Conservation (phyloP, 2,797 vertebrate species). For the Chelon auratus region DNA sequence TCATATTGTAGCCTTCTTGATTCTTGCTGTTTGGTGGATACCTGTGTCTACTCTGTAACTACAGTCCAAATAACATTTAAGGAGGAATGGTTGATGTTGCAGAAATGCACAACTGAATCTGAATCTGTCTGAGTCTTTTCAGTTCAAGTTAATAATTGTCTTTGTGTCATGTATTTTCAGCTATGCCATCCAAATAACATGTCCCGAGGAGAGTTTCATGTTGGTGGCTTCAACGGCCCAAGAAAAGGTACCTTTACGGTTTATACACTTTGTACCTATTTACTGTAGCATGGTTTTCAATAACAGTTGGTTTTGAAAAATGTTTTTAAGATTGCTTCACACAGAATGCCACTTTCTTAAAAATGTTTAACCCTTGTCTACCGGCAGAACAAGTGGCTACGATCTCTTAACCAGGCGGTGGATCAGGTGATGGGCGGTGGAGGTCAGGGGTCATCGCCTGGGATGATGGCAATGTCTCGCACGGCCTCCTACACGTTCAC, state of each 20-base stretch:
- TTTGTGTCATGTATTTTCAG: constrained; percentile 72
- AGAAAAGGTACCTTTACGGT: constrained; percentile 88
- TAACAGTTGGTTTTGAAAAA: neutral
- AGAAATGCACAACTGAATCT: no score
- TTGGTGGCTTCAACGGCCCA: constrained; percentile 91
- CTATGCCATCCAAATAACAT: constrained; percentile 92
- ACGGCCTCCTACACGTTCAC: constrained; percentile 92
- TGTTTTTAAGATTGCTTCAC: neutral
- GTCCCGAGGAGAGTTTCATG: constrained; percentile 94
- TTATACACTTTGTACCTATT: neutral
- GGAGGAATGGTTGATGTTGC: neutral
- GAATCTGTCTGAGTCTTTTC: no score
- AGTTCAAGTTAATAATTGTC: neutral
- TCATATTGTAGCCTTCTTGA: neutral
- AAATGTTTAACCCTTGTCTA: neutral
- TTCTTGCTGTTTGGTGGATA: neutral
- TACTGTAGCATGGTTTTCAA: neutral
- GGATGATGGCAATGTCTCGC: constrained; percentile 89
- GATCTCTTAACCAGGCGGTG: constrained; percentile 92
- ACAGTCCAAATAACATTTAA: neutral
- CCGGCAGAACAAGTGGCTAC: constrained; percentile 93
- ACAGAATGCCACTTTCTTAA: neutral
- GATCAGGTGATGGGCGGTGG: constrained; percentile 88
- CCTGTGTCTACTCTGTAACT: neutral
- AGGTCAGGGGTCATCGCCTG: constrained; percentile 79